Percentiles rank a stretch among this genome's conserved stretches.
Conservation (phyloP, 2,113 vertebrate species). For the Zeus faber region DNA sequence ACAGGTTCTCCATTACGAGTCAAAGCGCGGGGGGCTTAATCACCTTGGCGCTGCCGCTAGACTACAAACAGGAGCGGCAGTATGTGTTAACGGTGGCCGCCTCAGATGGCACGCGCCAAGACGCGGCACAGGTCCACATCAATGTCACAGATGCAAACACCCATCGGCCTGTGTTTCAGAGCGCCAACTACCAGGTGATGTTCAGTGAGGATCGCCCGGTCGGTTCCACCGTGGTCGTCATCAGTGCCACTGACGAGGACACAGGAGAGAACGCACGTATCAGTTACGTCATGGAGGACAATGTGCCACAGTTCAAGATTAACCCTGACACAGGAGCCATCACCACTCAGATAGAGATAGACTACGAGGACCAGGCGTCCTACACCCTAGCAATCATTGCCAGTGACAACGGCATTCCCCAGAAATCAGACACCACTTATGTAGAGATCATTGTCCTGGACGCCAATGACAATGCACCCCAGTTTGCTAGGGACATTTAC, state of each 20-base stretch:
- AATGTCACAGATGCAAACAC: conserved; percentile 89
- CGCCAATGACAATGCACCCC: conserved; percentile 83
- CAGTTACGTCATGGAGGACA: conserved; percentile 84
- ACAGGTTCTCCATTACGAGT: conserved; percentile 86
- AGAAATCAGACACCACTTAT: conserved; percentile 85
- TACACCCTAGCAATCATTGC: conserved; percentile 85
- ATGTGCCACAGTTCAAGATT: conserved; percentile 85
- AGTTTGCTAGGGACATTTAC: conserved; percentile 81
- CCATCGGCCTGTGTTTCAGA: conserved; percentile 86
- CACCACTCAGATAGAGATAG: conserved; percentile 80
- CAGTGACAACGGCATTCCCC: conserved; percentile 83
- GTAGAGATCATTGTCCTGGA: conserved; percentile 86
- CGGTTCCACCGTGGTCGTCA: conserved; percentile 82
- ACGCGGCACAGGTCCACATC: conserved; percentile 83
- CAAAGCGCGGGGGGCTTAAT: conserved; percentile 86
- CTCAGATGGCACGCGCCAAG: conserved; percentile 82
- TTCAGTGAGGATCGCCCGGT: conserved; percentile 81
- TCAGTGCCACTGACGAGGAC: conserved; percentile 84
- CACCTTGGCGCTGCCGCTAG: conserved; percentile 82
- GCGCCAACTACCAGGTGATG: conserved; percentile 82
- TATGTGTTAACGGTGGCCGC: conserved; percentile 84
- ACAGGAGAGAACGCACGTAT: conserved; percentile 84
- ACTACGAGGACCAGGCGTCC: conserved; percentile 86
- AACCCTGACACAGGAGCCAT: conserved; percentile 80
- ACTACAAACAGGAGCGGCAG: conserved; percentile 89